Conservation (phyloP, 2,888 invertebrate genomes). For the Parascotia fuliginaria region DNA sequence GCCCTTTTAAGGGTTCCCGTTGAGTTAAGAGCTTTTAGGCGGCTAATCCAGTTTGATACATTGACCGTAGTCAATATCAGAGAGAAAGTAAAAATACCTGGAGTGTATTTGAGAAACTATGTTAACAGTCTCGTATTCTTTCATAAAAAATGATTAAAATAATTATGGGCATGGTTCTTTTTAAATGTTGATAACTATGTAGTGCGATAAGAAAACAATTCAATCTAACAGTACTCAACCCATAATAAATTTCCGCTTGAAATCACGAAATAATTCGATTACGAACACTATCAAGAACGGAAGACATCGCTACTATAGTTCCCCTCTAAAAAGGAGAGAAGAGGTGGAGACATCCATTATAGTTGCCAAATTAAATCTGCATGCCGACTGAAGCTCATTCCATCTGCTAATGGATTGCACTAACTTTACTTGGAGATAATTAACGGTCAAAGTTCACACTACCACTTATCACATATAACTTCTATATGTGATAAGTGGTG, state of each 20-base stretch:
- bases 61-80: too few species aligned
- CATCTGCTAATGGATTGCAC: constrained; percentile 72
- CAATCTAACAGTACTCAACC: neutral
- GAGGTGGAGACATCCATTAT: constrained; percentile 64
- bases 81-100: too few species aligned
- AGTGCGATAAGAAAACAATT: too few species aligned
- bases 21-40: neutral
- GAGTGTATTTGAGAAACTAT: too few species aligned
- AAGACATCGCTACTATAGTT: constrained; percentile 9
- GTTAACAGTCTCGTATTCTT: too few species aligned
- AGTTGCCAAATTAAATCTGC: constrained; percentile 74
- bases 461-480: neutral
- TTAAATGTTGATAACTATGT: too few species aligned
- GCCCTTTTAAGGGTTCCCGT: neutral
- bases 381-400: constrained; percentile 52
- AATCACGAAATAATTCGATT: constrained; percentile 4
- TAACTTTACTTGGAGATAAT: constrained; percentile 58
- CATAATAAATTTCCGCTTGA: neutral
- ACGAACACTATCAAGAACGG: constrained; percentile 3
- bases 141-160: too few species aligned
- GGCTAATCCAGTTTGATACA: neutral
- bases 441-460: constrained; percentile 30
- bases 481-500: neutral
- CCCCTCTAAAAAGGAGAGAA: constrained; percentile 47
- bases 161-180: too few species aligned